Evolutionary conservation across 2,113 vertebrate genomes (phyloP).

Genomic region (Lampris incognitus): DNA sequence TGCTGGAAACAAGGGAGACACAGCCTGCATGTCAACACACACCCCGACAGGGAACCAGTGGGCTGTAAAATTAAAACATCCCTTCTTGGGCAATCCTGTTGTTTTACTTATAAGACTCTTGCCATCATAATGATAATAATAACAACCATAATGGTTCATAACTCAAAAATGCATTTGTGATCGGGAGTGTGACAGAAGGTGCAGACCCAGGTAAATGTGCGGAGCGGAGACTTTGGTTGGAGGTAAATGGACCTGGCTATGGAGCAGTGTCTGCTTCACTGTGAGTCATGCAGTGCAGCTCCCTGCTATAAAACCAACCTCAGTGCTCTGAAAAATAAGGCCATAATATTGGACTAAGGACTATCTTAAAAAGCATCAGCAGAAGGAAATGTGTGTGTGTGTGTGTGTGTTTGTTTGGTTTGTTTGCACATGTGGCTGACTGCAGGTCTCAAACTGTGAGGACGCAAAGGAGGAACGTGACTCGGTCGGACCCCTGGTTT

Average conservation of each 20-base stretch:
- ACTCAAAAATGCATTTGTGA: slow-evolving; percentile 67
- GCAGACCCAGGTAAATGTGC: slow-evolving; percentile 37
- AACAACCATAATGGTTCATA: slow-evolving; percentile 64
- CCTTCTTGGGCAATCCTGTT: slow-evolving; percentile 67
- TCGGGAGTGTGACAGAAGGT: slow-evolving; percentile 38
- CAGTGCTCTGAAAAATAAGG: background rate
- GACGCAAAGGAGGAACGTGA: slow-evolving; percentile 17
- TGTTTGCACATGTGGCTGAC: background rate
- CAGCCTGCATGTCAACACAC: slow-evolving; percentile 55
- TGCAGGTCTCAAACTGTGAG: slow-evolving; percentile 5
- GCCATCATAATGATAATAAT: slow-evolving; percentile 75
- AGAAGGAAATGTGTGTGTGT: slow-evolving; percentile 20
- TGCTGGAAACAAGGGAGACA: slow-evolving; percentile 46
- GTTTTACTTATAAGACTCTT: slow-evolving; percentile 70
- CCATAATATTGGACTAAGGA: slow-evolving; percentile 27
- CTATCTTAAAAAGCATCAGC: slow-evolving; percentile 30
- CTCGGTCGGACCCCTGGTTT: slow-evolving; percentile 39
- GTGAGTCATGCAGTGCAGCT: too few relatives aligned
- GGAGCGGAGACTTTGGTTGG: slow-evolving; percentile 28
- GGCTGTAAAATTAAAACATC: slow-evolving; percentile 85
- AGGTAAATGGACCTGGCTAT: slow-evolving; percentile 62
- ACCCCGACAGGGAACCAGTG: slow-evolving; percentile 74
- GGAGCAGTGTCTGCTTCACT: slow-evolving; percentile 9
- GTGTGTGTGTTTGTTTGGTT: background rate
- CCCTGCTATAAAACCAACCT: too few relatives aligned